phyloP scores from a whole-genome alignment of 2,113 vertebrate genomes.

The Rhinogobius similis region DNA sequence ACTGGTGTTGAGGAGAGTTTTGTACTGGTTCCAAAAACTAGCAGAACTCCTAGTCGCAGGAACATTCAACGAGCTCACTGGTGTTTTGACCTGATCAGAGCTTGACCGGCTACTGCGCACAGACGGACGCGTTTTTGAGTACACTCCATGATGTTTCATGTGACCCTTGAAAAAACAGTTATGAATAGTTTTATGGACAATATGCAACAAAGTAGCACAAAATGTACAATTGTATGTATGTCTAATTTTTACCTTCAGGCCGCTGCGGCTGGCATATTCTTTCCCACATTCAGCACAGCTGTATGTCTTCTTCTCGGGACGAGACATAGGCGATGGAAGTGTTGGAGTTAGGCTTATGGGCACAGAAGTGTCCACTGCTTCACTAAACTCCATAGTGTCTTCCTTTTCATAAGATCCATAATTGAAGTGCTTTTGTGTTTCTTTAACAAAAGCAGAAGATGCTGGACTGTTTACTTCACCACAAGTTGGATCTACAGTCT shows the following conservation, averaged over 20 bases:
- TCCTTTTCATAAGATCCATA: constrained; percentile 62
- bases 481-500: constrained; percentile 39
- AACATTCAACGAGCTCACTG: constrained; percentile 58
- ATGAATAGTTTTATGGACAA: not conserved
- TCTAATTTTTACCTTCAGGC: constrained; percentile 72
- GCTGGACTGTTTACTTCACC: constrained; percentile 65
- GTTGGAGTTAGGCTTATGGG: constrained; percentile 70
- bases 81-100: constrained; percentile 63
- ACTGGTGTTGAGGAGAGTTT: constrained; percentile 72
- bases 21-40: constrained; percentile 79
- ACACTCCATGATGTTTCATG: constrained; percentile 79
- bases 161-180: constrained; percentile 65
- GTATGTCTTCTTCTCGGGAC: constrained; percentile 80
- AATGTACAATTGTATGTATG: not conserved
- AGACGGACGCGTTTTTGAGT: constrained; percentile 66
- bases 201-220: not conserved
- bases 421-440: constrained; percentile 64
- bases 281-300: constrained; percentile 81
- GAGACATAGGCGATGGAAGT: constrained; percentile 73
- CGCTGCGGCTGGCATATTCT: constrained; percentile 80
- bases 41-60: constrained; percentile 73
- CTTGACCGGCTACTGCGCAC: constrained; percentile 68
- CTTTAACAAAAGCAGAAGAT: constrained; percentile 71
- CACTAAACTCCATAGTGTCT: constrained; percentile 53
- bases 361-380: constrained; percentile 55